phyloP scores from a whole-genome alignment of 2,888 invertebrate species.

The Chirona hameri region DNA sequence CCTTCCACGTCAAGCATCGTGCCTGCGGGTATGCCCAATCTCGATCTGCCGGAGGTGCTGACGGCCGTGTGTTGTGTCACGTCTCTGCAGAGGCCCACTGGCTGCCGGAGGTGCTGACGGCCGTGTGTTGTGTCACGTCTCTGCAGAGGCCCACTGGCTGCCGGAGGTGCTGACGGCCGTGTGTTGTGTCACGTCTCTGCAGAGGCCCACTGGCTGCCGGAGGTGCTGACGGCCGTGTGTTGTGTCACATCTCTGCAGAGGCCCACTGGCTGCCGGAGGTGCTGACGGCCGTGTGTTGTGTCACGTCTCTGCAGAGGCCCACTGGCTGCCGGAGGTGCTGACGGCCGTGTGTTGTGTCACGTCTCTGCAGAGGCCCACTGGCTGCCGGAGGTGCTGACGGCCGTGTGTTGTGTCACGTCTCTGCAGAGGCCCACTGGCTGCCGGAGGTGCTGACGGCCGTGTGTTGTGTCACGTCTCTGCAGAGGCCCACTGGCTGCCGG shows the following conservation, averaged over 20 bases:
- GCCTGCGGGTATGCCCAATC: too few species aligned
- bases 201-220: conserved; percentile 42
- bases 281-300: too few species aligned
- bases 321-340: conserved; percentile 42
- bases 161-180: conserved; percentile 35
- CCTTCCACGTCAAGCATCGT: too few species aligned
- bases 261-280: conserved; percentile 42
- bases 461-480: not conserved
- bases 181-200: not conserved
- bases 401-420: too few species aligned
- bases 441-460: conserved; percentile 35
- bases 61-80: too few species aligned
- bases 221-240: conserved; percentile 29
- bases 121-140: too few species aligned
- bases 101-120: conserved; percentile 40
- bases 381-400: conserved; percentile 40
- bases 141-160: conserved; percentile 42
- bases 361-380: conserved; percentile 40
- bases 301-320: conserved; percentile 36
- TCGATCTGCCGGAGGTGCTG: too few species aligned
- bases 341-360: too few species aligned
- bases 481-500: conserved; percentile 42
- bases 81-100: conserved; percentile 40
- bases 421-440: conserved; percentile 42
- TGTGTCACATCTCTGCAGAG: conserved; percentile 31